Evolutionary conservation across 2,113 vertebrate species (phyloP), one percentile per base, ranked within the genome.

Genomic region (Puffinus mauretanicus): DNA sequence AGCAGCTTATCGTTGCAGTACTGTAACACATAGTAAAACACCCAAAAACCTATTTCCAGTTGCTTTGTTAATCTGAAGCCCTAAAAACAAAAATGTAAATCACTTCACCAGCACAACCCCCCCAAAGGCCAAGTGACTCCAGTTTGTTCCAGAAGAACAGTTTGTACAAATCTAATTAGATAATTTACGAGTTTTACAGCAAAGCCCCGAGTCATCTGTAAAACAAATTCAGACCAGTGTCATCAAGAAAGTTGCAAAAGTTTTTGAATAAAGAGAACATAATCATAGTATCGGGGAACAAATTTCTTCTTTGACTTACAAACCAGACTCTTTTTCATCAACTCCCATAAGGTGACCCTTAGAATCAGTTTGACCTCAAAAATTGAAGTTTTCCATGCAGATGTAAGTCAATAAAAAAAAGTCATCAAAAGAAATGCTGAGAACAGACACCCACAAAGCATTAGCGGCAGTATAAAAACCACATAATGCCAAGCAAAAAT

Each of bases 71-170:
- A 85, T 61, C 78, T 57, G 38, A 69, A 94, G 30, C 32, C 40
- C 34, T 69, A n/a, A 69, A 79, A 89, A 29, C 42, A 95, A 85
- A 94, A 85, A 51, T 15, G 26, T 91, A 94, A 93, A 93, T 90
- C 16, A 88, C 78, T 96, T 77, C 72, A 72, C 21, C 70, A 82
- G 58, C 42, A 80, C 51, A 90, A 77, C 19, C 17, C 36, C 40
- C 40, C 44, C 27, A 87, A 86, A 82, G 93, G 69, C 60, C 55
- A 88, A 94, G 24, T 87, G 91, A 72, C 61, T 91, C 73, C 49
- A 73, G 51, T 70, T 90, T 77, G 38, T 86, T 93, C 82, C 87
- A 87, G 84, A 96, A 95, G 77, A 93, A 90, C 85, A 83, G 40
- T 92, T 82, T 82, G 82, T 88, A 94, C 79, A 82, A 72, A 51